Evolutionary conservation across 2,113 vertebrate species (phyloP).

Genomic region (Burhinus bistriatus): DNA sequence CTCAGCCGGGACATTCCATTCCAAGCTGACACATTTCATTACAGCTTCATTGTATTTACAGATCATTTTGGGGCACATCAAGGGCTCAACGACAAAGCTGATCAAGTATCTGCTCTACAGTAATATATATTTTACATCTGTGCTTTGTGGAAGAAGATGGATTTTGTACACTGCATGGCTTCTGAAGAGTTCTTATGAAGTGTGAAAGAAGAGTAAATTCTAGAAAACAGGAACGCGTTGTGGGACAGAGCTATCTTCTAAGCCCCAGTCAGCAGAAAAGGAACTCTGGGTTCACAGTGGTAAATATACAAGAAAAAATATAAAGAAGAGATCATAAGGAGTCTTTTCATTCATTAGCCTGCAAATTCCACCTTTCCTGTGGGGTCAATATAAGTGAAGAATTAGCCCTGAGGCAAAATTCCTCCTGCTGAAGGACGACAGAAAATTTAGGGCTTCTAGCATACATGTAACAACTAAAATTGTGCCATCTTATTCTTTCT

Average conservation of each 20-base stretch:
- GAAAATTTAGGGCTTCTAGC: background rate
- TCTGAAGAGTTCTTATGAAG: background rate
- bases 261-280: background rate
- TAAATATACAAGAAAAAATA: background rate
- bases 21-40: background rate
- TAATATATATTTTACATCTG: background rate
- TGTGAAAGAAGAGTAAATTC: background rate
- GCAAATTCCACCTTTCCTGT: background rate
- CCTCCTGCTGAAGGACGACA: background rate
- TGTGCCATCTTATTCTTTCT: background rate
- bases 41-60: background rate
- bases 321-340: background rate
- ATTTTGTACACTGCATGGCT: background rate
- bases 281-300: background rate
- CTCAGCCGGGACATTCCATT: background rate
- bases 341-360: background rate
- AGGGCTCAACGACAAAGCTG: background rate
- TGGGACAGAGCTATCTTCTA: background rate
- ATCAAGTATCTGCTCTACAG: background rate
- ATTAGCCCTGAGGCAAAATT: background rate
- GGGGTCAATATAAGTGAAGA: background rate
- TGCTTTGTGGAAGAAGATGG: background rate
- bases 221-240: background rate
- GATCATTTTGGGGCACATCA: background rate
- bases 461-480: background rate